Conservation (phyloP, 2,113 vertebrate species). For the Dicaeum eximium region DNA sequence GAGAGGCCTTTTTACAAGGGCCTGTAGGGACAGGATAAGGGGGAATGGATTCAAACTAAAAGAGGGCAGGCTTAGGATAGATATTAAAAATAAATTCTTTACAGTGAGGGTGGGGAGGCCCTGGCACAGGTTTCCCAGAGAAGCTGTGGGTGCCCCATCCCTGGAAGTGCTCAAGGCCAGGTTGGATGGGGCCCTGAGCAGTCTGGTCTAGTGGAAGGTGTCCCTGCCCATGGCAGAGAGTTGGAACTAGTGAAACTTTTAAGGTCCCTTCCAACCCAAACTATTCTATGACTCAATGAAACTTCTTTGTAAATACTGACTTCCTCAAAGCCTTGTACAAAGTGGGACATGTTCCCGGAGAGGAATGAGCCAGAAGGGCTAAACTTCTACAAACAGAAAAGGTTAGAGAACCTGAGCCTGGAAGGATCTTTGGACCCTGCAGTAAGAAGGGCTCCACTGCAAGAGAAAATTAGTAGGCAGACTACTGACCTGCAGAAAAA, state of each 20-base stretch:
- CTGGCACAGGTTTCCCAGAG: background rate
- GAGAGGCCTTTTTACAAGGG: background rate
- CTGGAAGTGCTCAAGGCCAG: background rate
- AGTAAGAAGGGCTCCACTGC: background rate
- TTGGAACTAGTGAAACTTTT: background rate
- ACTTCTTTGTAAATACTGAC: background rate
- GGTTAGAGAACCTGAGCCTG: background rate
- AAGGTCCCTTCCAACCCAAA: background rate
- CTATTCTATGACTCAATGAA: background rate
- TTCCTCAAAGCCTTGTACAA: background rate
- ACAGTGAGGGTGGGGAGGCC: background rate
- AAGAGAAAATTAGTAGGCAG: background rate
- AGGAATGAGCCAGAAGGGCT: background rate
- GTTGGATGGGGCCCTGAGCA: background rate
- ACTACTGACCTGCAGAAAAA: background rate
- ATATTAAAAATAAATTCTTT: background rate
- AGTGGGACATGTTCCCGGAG: background rate
- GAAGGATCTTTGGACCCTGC: background rate
- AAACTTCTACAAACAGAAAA: background rate
- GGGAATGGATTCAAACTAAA: background rate
- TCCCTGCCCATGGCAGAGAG: background rate
- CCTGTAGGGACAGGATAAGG: background rate
- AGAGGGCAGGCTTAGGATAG: background rate
- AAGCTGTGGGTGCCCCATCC: background rate
- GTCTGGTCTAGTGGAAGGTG: background rate